These are phyloP conservation scores for Temnothorax longispinosus DNA, from an alignment of 1,140 invertebrate genomes.

Conservation along the genomic window DNA sequence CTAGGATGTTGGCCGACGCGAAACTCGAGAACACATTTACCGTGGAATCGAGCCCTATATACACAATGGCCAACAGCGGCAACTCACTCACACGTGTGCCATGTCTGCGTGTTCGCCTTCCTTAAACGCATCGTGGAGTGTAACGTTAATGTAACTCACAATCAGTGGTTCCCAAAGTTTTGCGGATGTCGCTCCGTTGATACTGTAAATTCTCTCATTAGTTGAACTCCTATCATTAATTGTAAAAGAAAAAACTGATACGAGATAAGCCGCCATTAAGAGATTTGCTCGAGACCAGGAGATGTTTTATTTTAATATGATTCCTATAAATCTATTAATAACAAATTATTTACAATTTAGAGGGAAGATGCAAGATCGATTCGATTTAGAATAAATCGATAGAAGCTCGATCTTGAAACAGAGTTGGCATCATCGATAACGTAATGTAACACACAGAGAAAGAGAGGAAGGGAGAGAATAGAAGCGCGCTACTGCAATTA, in stretches of 20 bases:
- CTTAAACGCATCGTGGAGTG: slow-evolving; percentile 3
- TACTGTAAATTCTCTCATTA: background rate
- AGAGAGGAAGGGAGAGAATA: background rate
- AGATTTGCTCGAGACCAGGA: background rate
- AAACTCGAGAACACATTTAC: slow-evolving; percentile 36
- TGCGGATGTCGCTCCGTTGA: background rate
- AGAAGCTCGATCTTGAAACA: background rate
- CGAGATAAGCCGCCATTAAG: background rate
- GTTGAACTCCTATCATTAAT: background rate
- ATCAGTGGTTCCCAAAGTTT: background rate
- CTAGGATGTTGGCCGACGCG: background rate
- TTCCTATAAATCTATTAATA: background rate
- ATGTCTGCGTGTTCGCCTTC: background rate
- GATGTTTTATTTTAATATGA: background rate
- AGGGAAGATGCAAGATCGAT: background rate
- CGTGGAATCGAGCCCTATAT: background rate
- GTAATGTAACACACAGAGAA: background rate
- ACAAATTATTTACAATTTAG: background rate
- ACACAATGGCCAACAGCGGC: background rate
- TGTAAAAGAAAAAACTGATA: background rate
- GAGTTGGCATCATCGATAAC: background rate
- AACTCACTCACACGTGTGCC: background rate
- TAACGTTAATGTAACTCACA: background rate
- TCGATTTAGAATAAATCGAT: background rate
- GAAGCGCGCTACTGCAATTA: slow-evolving; percentile 18